Percentiles rank a stretch among this genome's conserved stretches.
These are phyloP conservation scores for Girardinichthys multiradiatus DNA, from an alignment of 2,113 vertebrate species.

Conservation along the genomic window DNA sequence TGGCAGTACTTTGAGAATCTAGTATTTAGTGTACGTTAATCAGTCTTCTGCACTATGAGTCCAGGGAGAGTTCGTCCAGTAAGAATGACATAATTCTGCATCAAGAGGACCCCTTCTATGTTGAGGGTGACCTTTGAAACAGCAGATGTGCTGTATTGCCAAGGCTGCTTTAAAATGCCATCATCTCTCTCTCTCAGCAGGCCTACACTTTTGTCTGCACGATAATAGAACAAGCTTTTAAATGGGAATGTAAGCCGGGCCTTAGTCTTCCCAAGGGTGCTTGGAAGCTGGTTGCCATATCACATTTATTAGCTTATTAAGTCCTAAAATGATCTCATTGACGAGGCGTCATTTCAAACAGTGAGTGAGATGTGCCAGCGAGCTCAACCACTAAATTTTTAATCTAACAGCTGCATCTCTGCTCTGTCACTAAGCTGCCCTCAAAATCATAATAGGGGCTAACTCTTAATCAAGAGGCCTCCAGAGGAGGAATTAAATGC, in stretches of 20 bases:
- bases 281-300: slow-evolving; percentile 61
- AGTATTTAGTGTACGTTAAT: no score
- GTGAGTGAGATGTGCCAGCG: slow-evolving; percentile 24
- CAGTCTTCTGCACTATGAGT: slow-evolving; percentile 2
- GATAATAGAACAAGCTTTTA: slow-evolving; percentile 67
- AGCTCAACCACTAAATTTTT: slow-evolving; percentile 63
- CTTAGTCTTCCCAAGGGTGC: slow-evolving; percentile 59
- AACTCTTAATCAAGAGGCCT: slow-evolving; percentile 54
- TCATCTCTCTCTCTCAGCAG: slow-evolving; percentile 27
- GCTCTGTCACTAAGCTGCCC: slow-evolving; percentile 40
- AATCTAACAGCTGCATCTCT: slow-evolving; percentile 53
- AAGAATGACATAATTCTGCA: slow-evolving; percentile 38
- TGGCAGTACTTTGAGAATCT: no score
- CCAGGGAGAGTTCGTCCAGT: not conserved
- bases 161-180: slow-evolving; percentile 23
- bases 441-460: slow-evolving; percentile 57
- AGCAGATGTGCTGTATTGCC: slow-evolving; percentile 30
- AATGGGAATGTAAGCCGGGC: slow-evolving; percentile 64
- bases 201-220: slow-evolving; percentile 38
- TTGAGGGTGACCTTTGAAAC: slow-evolving; percentile 39
- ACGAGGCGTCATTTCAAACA: slow-evolving; percentile 54
- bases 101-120: slow-evolving; percentile 36
- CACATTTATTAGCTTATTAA: slow-evolving; percentile 73
- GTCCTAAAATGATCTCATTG: slow-evolving; percentile 60
- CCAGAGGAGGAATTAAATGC: slow-evolving; percentile 55